Evolutionary conservation across 2,113 vertebrate genomes (phyloP), one percentile per base, ranked within the genome.

Genomic region (Thunnus thynnus): DNA sequence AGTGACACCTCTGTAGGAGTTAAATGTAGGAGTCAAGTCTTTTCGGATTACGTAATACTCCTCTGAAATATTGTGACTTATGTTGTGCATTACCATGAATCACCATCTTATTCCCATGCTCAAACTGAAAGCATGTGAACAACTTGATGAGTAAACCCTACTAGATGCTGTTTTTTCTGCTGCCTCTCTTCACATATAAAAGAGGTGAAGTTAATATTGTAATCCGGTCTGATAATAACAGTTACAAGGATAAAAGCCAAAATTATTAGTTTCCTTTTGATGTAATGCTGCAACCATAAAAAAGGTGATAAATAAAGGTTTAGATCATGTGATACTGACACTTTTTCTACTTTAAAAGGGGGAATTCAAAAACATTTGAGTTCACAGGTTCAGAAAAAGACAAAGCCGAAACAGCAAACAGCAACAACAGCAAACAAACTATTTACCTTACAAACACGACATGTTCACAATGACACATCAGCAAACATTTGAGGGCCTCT

Each of bases 11-110:
- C 57, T 72, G 60, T 74, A 76, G 78, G 82, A 74, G 80, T 80
- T 32, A 48, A 50, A 13, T 69, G 86, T 83, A 67, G 79, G 77
- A 88, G 83, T 83, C 20, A 67, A 74, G 63, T 78, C 71, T 58
- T 48, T 22, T 64, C 5, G 51, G 66, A 32, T 91, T 88, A 72
- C 3, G 2, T 84, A 84, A 89, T 32, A 51, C 13, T 56, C 30
- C 48, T 82, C 70, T 76, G 48, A 88, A 83, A 82, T 17, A 14
- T 11, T 36, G 20, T n/a, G 32, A 50, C 48, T 58, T 71, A 8
- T 67, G 60, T 56, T 57, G 64, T 36, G 66, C 32, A 22, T 84
- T 64, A 66, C 70, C 48, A 46, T 64, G 48, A 79, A 56, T 86
- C 61, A 72, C 32, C n/a, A 80, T 70, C 48, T 67, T 64, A 65